Percentiles rank a stretch among this genome's conserved stretches.
Conservation (phyloP, 1,140 invertebrate genomes). For the Cotesia chilonis region DNA sequence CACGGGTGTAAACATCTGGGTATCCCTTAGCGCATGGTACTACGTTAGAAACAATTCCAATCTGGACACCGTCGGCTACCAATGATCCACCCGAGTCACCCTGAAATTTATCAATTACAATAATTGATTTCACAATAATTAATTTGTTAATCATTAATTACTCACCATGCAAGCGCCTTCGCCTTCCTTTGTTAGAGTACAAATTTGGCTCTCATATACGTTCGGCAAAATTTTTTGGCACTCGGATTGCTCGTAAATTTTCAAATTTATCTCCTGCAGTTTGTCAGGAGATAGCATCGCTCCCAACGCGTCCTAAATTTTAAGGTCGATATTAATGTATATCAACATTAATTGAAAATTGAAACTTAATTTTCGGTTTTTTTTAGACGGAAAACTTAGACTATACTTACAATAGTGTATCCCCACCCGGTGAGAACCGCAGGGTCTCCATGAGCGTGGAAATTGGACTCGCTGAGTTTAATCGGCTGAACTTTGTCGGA, state of each 20-base stretch:
- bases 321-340: background rate
- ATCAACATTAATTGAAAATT: too few relatives aligned
- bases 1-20: constrained; percentile 50
- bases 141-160: too few relatives aligned
- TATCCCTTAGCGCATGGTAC: constrained; percentile 67
- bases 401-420: constrained; percentile 47
- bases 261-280: constrained; percentile 39
- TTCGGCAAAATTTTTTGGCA: background rate
- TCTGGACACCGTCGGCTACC: constrained; percentile 50
- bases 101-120: constrained; percentile 36
- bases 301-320: background rate
- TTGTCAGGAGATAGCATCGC: constrained; percentile 12
- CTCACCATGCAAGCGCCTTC: constrained; percentile 68
- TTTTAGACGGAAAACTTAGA: too few relatives aligned
- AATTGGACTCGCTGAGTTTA: background rate
- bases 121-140: too few relatives aligned
- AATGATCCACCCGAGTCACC: constrained; percentile 67
- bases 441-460: background rate
- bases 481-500: constrained; percentile 2
- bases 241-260: background rate
- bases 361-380: too few relatives aligned
- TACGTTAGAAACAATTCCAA: constrained; percentile 70
- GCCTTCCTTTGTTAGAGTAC: constrained; percentile 67
- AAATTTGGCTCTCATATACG: constrained; percentile 60
- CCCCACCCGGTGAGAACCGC: constrained; percentile 25